phyloP scores from a whole-genome alignment of 2,888 invertebrate species.

The Gymnoscelis rufifasciata region DNA sequence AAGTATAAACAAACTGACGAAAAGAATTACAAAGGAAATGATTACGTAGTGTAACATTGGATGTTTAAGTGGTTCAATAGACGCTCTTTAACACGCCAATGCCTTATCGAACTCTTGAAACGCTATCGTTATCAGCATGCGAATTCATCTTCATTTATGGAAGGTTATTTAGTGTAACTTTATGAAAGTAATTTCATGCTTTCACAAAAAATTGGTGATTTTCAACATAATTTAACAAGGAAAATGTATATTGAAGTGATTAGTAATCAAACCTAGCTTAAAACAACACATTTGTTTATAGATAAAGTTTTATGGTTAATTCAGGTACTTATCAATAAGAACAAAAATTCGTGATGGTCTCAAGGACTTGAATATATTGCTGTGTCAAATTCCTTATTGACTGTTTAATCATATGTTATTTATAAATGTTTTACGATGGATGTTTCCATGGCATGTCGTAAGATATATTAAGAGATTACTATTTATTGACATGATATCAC shows the following conservation, averaged over 20 bases:
- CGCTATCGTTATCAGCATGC: conserved; percentile 2
- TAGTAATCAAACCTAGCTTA: no score
- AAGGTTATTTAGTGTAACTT: not conserved
- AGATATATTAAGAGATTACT: no score
- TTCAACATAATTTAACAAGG: no score
- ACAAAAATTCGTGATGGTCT: conserved; percentile 1
- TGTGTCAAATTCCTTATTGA: conserved; percentile 7
- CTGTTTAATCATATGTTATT: conserved; percentile 5
- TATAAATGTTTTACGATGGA: conserved; percentile 7
- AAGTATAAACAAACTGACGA: not conserved
- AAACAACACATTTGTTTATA: no score
- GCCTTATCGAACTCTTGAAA: conserved; percentile 5
- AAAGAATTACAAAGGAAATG: not conserved
- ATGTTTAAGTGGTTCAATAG: not conserved
- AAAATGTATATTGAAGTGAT: no score
- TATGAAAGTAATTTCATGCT: no score
- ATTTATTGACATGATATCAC: conserved; percentile 21
- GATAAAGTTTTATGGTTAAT: no score
- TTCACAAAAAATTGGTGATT: no score
- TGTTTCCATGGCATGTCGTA: conserved; percentile 14
- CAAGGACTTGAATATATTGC: conserved; percentile 1
- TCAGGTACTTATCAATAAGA: no score
- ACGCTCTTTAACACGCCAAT: not conserved
- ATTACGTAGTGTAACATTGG: not conserved
- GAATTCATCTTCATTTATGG: not conserved